These are phyloP conservation scores for Drosophila cardini DNA, from an alignment of 1,140 invertebrate genomes.

Conservation along the genomic window DNA sequence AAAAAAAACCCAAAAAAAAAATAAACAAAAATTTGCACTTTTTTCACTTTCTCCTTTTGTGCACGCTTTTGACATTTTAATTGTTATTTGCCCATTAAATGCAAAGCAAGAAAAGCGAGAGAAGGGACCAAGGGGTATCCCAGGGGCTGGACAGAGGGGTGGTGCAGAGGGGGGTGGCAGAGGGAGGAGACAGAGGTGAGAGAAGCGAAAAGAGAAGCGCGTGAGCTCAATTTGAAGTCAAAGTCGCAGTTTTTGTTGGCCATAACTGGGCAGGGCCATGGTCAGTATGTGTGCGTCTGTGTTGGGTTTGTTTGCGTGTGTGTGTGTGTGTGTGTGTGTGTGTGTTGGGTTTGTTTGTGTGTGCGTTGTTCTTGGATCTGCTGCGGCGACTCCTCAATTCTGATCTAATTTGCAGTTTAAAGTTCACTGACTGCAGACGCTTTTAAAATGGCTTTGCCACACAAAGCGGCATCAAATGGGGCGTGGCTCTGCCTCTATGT, in stretches of 20 bases:
- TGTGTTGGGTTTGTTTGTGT: neutral
- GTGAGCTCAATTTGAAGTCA: conserved; percentile 14
- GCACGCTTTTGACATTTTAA: conserved; percentile 83
- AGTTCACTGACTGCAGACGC: conserved; percentile 48
- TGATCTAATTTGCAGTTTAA: conserved; percentile 26
- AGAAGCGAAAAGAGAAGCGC: conserved; percentile 14
- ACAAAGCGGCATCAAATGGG: conserved; percentile 32
- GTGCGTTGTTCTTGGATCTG: neutral
- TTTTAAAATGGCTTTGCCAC: conserved; percentile 34
- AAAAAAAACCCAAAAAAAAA: conserved; percentile 50
- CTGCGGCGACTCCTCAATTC: conserved; percentile 30
- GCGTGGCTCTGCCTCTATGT: conserved; percentile 21
- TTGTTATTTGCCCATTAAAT: conserved; percentile 78
- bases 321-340: conserved; percentile 9
- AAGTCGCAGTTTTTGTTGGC: conserved; percentile 30
- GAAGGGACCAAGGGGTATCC: conserved; percentile 22
- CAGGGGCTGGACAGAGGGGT: neutral
- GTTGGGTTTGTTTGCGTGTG: conserved; percentile 19
- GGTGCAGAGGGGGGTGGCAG: neutral
- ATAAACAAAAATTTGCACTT: conserved; percentile 71
- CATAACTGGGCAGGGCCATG: conserved; percentile 40
- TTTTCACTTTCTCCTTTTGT: conserved; percentile 80
- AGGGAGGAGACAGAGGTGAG: neutral
- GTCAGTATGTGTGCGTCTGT: conserved; percentile 12
- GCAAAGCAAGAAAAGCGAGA: conserved; percentile 38